Base-by-base conservation (phyloP, 2,113 vertebrate genomes). In the Copsychus sechellarum region DNA sequence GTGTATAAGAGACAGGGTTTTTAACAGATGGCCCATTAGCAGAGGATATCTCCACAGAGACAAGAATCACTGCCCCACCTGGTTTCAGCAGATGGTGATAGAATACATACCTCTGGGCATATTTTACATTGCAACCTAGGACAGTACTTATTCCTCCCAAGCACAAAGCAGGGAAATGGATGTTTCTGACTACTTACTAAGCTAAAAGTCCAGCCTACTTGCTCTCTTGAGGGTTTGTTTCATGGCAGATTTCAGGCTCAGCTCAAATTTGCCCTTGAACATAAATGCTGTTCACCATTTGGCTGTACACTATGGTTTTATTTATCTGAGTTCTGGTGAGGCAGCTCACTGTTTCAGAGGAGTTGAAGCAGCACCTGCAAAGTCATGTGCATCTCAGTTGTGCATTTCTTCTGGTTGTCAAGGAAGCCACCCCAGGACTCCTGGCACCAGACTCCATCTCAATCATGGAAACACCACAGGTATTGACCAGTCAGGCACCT, bases 401-500 rank as follows among this genome's bases (percentile, higher is more conserved):
- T 76, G 51, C 81, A 43, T 86, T 91, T 79, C 67, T 95, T 86
- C 45, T 88, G 57, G 91, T 91, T 96, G 95, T 58, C 92, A 95
- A 57, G 93, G 95, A 88, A 96, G 97, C 81, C 92, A 92, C 22
- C 53, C 82, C 84, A 92, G 84, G 83, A 92, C 66, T 84, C 73
- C 76, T 86, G 93, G 91, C 92, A 95, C 86, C 69, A 36, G 87
- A 76, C 38, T 81, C 77, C 82, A 86, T 83, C 90, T 58, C 56
- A 54, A 14, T 60, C 11, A 31, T 94, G 89, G 96, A 80, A 95
- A 88, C 89, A 83, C 87, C 80, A 93, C 95, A 94, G 93, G 85
- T 90, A 90, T 88, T 94, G 83, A 65, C 80, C 82, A 95, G 91
- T 81, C 88, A 92, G 82, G 86, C 94, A 95, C 88, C 93, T 94